Evolutionary conservation across 1,140 invertebrate species (phyloP), one percentile per base, ranked within the genome.

Genomic region (Schlechtendalia chinensis): DNA sequence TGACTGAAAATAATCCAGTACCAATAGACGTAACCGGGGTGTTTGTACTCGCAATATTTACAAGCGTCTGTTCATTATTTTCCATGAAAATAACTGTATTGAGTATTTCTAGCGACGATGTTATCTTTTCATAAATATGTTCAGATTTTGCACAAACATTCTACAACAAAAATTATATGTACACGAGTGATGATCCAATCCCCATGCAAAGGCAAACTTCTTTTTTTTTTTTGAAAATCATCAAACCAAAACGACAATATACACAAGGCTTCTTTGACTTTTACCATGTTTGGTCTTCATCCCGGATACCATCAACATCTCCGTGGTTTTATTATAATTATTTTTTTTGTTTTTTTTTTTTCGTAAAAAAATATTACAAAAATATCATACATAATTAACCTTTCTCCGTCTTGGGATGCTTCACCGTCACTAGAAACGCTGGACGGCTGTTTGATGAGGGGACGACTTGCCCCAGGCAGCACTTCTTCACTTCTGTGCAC

Each of bases 401-500:
- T 92, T 90, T 92, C 91, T 85, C 91, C 91, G 86, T 93, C 93
- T 84, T 91, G 90, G 85, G 92, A 93, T 83, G 91, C 91, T 85
- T 96, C 95, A 85, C 94, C 94, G 87, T 96, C 95, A 87, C 94
- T 96, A 86, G 95, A 96, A 83, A 95, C 92, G 84, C 93, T 95
- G 82, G 93, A 95, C 85, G 94, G 93, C 84, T 91, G 90, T 85
- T 94, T 92, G 83, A 91, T 90, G 83, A 90, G 87, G 83, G 91
- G 89, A 83, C 91, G 88, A 85, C 94, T 91, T 87, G 95, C 94
- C 81, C 91, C 91, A 82, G 95, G 95, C 84, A 95, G 90, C 84
- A 97, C 92, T 87, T 97, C 96, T 88, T 97, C 96, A 86, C 94
- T 96, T 87, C 96, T 93, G 89, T 96, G 95, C 85, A 97, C 94